Evolutionary conservation across 2,888 invertebrate species (phyloP), one percentile per base, ranked within the genome.

Genomic region (Neoaliturus tenellus): DNA sequence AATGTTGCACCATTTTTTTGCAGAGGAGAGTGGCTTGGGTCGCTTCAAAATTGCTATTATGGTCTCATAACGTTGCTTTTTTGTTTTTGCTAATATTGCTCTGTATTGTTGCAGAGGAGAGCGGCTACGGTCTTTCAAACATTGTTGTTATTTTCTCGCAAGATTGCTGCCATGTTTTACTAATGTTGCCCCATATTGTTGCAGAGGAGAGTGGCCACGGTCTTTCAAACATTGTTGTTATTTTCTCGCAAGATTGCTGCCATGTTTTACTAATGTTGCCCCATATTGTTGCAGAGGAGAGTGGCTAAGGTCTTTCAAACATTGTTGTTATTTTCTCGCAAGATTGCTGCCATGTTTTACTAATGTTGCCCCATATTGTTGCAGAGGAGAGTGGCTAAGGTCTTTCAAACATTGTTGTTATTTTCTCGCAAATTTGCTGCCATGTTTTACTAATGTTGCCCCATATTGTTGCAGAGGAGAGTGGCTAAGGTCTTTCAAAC

Each of bases 221-320:
- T 33, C 25, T 28, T n/a, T 31, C 58, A 4, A 28, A n/a, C 62
- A n/a, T 39, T 20, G 33, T 31, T 20, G 20, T 35, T 12, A 23
- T 51, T 25, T 44, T 55, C 55, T 73, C 28, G 83, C 84, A 75
- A 80, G 39, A 81, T 78, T 85, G 81, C 82, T 83, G 67, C 81
- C 80, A 83, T 31, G 85, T 25, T 12, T 62, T 10, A 23, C 6
- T 51, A 14, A 23, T 51, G 14, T 62, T 23, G 20, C 25, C 23
- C 31, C n/a, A n/a, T 62, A 31, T 62, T 78, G 78, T 78, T 78
- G 55, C 78, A 78, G 78, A 48, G 31, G 78, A 55, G 78, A 78
- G 78, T 69, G 41, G 67, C 80, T 62, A 67, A 48, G 39, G 83
- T 33, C 25, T 28, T n/a, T 31, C 58, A 4, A 28, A n/a, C 62